Conservation (phyloP, 1,140 invertebrate genomes). For the Scaptomyza montana region DNA sequence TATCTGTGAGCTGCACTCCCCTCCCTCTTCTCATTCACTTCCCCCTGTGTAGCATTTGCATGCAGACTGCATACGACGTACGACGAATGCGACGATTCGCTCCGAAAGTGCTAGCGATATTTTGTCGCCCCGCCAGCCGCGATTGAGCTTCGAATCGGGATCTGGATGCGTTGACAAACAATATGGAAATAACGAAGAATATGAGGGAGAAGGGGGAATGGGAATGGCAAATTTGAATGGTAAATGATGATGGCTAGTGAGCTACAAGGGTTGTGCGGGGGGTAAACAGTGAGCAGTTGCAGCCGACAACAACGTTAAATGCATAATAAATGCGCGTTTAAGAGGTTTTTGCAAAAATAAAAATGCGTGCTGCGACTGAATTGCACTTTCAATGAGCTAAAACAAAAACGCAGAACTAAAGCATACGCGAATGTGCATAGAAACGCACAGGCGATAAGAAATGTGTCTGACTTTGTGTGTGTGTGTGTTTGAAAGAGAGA, state of each 20-base stretch:
- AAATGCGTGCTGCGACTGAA: conserved; percentile 69
- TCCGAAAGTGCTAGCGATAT: conserved; percentile 47
- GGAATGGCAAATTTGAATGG: conserved; percentile 47
- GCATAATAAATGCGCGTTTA: conserved; percentile 78
- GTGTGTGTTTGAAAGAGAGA: neutral
- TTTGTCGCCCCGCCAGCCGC: conserved; percentile 15
- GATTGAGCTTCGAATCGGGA: conserved; percentile 47
- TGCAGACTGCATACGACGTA: conserved; percentile 69
- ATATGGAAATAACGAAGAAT: conserved; percentile 64
- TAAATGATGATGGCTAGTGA: conserved; percentile 13
- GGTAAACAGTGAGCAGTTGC: conserved; percentile 29
- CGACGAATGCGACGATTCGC: conserved; percentile 14
- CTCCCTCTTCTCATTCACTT: conserved; percentile 12
- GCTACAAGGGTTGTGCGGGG: neutral
- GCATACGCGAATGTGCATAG: neutral
- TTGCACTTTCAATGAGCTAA: conserved; percentile 77
- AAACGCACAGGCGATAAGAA: conserved; percentile 6
- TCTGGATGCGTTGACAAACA: conserved; percentile 72
- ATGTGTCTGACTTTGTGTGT: neutral
- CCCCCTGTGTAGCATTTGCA: conserved; percentile 55
- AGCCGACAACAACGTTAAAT: conserved; percentile 72
- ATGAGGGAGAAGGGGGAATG: conserved; percentile 15
- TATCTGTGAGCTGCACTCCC: conserved; percentile 59
- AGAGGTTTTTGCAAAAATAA: conserved; percentile 54
- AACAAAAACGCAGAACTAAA: conserved; percentile 49